Evolutionary conservation across 2,113 vertebrate species (phyloP).

Genomic region (Saccopteryx bilineata): DNA sequence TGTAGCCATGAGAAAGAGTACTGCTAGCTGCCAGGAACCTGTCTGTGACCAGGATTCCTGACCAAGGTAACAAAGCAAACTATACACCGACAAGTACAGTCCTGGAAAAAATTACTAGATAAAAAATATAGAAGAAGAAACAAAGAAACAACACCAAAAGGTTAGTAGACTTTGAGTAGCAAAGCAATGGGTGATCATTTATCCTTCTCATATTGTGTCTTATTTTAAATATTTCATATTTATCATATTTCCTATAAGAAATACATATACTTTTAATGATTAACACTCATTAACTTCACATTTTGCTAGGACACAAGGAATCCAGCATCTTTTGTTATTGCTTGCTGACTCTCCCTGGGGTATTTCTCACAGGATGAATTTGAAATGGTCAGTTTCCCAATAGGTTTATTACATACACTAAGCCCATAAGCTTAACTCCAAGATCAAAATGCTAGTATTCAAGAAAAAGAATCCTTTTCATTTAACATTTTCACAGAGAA

Average conservation of each 20-base stretch:
- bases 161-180: neutral
- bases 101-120: neutral
- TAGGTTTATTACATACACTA: constrained; percentile 41
- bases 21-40: neutral
- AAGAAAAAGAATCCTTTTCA: constrained; percentile 63
- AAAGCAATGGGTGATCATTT: neutral
- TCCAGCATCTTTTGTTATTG: constrained; percentile 29
- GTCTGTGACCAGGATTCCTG: neutral
- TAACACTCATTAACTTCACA: neutral
- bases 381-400: constrained; percentile 41
- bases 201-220: neutral
- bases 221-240: constrained; percentile 8
- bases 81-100: neutral
- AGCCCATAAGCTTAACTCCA: constrained; percentile 35
- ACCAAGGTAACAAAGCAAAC: neutral
- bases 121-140: neutral
- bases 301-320: constrained; percentile 5
- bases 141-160: neutral
- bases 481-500: constrained; percentile 55
- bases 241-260: neutral
- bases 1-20: neutral
- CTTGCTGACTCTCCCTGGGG: constrained; percentile 59
- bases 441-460: constrained; percentile 59
- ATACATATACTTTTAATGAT: neutral
- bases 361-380: constrained; percentile 48